phyloP scores from a whole-genome alignment of 1,140 invertebrate genomes.

The Leucophenga varia region DNA sequence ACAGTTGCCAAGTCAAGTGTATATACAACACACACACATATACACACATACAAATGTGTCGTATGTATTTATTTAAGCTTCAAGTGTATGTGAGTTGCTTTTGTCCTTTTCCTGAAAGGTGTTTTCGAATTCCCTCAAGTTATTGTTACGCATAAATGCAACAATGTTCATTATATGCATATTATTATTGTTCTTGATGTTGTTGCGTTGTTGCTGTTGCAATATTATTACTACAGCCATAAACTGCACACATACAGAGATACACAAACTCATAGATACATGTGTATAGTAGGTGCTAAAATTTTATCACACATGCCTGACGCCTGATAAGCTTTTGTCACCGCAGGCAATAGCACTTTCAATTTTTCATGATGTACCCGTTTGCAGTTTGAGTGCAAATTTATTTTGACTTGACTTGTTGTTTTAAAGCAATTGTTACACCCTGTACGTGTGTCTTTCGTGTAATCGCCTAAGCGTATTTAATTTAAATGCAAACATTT shows the following conservation, averaged over 20 bases:
- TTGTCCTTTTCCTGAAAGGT: not conserved
- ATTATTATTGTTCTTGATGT: slow-evolving; percentile 1
- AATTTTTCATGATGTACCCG: too few relatives aligned
- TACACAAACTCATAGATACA: too few relatives aligned
- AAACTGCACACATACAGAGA: slow-evolving; percentile 39
- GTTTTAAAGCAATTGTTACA: slow-evolving; percentile 3
- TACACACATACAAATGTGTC: too few relatives aligned
- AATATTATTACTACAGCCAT: too few relatives aligned
- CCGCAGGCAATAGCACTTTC: too few relatives aligned
- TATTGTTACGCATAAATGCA: not conserved
- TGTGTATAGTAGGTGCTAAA: slow-evolving; percentile 31
- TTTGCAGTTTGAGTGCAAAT: slow-evolving; percentile 7
- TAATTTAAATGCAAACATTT: slow-evolving; percentile 51
- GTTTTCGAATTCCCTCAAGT: not conserved
- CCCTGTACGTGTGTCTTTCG: slow-evolving; percentile 13
- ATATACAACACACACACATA: slow-evolving; percentile 14
- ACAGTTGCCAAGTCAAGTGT: slow-evolving; percentile 46
- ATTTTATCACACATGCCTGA: slow-evolving; percentile 31
- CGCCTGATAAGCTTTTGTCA: not conserved
- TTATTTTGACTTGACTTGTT: too few relatives aligned
- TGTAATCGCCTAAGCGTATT: slow-evolving; percentile 19
- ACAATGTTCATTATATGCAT: slow-evolving; percentile 1
- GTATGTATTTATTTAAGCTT: too few relatives aligned
- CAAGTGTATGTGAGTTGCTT: too few relatives aligned
- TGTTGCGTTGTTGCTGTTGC: slow-evolving; percentile 30